Conservation (phyloP, 2,797 vertebrate genomes). For the Gymnothorax javanicus region DNA sequence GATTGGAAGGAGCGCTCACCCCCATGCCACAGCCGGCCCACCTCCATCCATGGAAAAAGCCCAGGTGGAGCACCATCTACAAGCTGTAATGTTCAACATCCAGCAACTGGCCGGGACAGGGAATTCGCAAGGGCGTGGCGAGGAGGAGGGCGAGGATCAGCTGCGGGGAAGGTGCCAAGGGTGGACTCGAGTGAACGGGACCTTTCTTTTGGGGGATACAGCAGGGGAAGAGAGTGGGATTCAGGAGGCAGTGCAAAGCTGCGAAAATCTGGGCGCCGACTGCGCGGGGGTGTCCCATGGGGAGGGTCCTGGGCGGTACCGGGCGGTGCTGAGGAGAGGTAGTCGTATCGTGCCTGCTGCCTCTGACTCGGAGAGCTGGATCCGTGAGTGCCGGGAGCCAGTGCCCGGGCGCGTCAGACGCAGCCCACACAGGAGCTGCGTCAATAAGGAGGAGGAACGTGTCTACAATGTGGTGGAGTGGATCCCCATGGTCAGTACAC, state of each 20-base stretch:
- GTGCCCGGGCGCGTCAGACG: conserved; percentile 38
- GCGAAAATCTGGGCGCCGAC: conserved; percentile 62
- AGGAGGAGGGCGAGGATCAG: conserved; percentile 19
- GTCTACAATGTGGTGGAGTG: conserved; percentile 74
- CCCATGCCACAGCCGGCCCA: conserved; percentile 35
- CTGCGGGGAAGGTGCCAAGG: conserved; percentile 54
- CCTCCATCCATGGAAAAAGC: conserved; percentile 29
- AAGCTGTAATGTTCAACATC: conserved; percentile 75
- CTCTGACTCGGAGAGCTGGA: conserved; percentile 64
- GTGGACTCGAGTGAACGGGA: conserved; percentile 65
- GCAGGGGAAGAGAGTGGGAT: conserved; percentile 52
- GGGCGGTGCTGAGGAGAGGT: conserved; percentile 63
- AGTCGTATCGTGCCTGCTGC: conserved; percentile 60
- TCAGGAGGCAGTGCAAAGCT: conserved; percentile 60
- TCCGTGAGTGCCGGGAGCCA: conserved; percentile 56
- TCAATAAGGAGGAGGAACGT: conserved; percentile 64
- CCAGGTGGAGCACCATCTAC: conserved; percentile 43
- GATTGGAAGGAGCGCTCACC: conserved; percentile 57
- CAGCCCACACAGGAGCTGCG: conserved; percentile 58
- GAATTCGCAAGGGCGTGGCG: neutral
- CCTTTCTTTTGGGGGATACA: conserved; percentile 49
- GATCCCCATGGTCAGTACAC: conserved; percentile 79
- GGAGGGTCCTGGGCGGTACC: conserved; percentile 53
- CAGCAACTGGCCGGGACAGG: conserved; percentile 55
- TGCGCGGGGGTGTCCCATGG: conserved; percentile 70